These are phyloP conservation scores for Andrena praecox DNA, from an alignment of 2,888 invertebrate genomes.

Conservation along the genomic window DNA sequence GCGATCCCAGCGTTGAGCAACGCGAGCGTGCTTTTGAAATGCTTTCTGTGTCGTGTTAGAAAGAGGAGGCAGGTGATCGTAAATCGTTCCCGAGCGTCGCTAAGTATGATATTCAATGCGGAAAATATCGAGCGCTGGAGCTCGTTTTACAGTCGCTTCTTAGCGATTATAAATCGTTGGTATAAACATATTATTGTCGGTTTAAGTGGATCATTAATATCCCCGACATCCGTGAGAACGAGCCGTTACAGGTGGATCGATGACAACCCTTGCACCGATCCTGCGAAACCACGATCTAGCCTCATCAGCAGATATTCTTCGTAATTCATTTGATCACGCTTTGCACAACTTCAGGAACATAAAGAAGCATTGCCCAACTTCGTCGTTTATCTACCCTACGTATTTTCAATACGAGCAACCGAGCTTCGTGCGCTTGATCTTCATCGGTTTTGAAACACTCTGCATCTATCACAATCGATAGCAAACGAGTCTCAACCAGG, in stretches of 20 bases:
- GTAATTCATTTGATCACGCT: constrained; percentile 22
- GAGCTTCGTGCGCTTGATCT: no score
- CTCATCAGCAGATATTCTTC: constrained; percentile 20
- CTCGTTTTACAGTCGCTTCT: not conserved
- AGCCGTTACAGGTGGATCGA: constrained; percentile 50
- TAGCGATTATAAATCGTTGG: constrained; percentile 62
- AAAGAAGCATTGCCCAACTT: not conserved
- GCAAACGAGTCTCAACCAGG: no score
- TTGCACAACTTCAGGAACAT: not conserved
- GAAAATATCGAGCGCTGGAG: constrained; percentile 40
- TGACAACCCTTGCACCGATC: constrained; percentile 37
- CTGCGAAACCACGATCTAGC: constrained; percentile 28
- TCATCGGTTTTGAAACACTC: no score
- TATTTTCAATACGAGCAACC: no score
- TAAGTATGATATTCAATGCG: constrained; percentile 57
- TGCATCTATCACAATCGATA: no score
- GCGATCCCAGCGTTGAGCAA: not conserved
- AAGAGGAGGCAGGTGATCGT: constrained; percentile 36
- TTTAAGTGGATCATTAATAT: constrained; percentile 68
- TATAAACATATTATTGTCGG: constrained; percentile 69
- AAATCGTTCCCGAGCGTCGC: constrained; percentile 52
- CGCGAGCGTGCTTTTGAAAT: constrained; percentile 6
- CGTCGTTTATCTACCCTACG: no score
- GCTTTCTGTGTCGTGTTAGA: constrained; percentile 4
- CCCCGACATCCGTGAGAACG: constrained; percentile 66